Evolutionary conservation across 23 tunicate species (phyloP), one percentile per base, ranked within the genome.

Genomic region (Ciona savignyi): DNA sequence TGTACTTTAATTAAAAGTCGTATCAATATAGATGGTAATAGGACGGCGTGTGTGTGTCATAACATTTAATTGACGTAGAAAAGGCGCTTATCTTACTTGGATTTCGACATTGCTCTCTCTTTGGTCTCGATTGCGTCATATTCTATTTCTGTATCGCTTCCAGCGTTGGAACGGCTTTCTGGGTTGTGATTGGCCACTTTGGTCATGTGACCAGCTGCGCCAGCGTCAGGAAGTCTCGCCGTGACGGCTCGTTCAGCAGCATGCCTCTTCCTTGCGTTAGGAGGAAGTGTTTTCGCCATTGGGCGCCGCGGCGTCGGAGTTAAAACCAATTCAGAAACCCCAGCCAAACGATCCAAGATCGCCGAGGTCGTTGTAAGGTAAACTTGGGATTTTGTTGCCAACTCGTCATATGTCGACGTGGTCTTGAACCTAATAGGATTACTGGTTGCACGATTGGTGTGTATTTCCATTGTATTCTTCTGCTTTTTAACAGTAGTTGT

Each of bases 291-390:
- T 30, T 6, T 3, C 9, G 73, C 34, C 48, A 2, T 69, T 23
- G 2, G 73, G 73, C 73, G 32, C 73, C 73, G 9, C 73, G 23
- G 33, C 23, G 73, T 35, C 73, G 73, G 73, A 49, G 11, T 1
- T 23, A n/a, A 31, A 20, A n/a, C 48, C 51, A 69, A 69, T 69
- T 31, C 48, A 51, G 73, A 23, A 29, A 26, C 30, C 2, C 51
- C 23, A 51, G 73, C 32, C 34, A 69, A 69, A 51, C 51, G 48
- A 19, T 23, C 51, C 73, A 34, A 23, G 25, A 35, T 30, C 33
- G 73, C 48, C 1, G 73, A 31, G 73, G 73, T 69, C 73, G 73
- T 33, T 33, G 33, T 4, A 51, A 69, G 73, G 73, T 69, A 19
- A 66, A 31, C 51, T 51, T 33, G 21, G 73, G 33, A 30, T 3